Percentiles rank a stretch among this genome's conserved stretches.
Conservation (phyloP, 1,140 invertebrate genomes). For the Oedothorax gibbosus region DNA sequence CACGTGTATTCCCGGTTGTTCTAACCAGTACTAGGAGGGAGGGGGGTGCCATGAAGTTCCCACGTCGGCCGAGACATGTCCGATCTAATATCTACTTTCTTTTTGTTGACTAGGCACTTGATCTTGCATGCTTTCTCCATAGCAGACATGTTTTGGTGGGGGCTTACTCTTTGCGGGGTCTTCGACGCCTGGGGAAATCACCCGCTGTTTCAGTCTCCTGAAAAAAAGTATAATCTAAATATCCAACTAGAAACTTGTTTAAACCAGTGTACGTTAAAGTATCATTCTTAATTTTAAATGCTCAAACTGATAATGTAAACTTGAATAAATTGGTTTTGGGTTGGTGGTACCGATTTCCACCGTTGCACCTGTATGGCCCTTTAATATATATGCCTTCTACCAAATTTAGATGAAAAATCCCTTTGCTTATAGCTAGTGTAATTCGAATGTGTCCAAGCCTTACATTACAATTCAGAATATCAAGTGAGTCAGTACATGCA, state of each 20-base stretch:
- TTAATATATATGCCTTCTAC: no score
- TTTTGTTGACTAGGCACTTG: slow-evolving; percentile 58
- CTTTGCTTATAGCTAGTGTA: no score
- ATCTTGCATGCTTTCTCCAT: slow-evolving; percentile 23
- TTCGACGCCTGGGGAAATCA: slow-evolving; percentile 51
- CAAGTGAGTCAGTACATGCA: no score
- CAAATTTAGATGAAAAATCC: no score
- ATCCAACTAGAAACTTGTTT: not conserved
- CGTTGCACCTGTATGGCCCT: no score
- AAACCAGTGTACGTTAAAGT: no score
- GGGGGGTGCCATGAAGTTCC: slow-evolving; percentile 24
- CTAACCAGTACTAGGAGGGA: slow-evolving; percentile 8
- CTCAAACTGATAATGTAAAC: no score
- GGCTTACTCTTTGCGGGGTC: slow-evolving; percentile 58
- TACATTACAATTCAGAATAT: no score
- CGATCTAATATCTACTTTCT: slow-evolving; percentile 47
- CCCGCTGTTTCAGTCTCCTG: slow-evolving; percentile 29
- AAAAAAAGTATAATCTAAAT: not conserved
- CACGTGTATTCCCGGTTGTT: not conserved
- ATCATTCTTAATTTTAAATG: no score
- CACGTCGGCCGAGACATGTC: slow-evolving; percentile 23
- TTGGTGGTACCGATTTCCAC: no score
- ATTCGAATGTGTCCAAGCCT: no score
- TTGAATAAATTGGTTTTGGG: no score
- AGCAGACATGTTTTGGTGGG: slow-evolving; percentile 4